A percentile compares a stretch with the other conserved stretches of the same genome.
Evolutionary conservation across 1,140 invertebrate genomes (phyloP).

Genomic region (Temnothorax longispinosus): DNA sequence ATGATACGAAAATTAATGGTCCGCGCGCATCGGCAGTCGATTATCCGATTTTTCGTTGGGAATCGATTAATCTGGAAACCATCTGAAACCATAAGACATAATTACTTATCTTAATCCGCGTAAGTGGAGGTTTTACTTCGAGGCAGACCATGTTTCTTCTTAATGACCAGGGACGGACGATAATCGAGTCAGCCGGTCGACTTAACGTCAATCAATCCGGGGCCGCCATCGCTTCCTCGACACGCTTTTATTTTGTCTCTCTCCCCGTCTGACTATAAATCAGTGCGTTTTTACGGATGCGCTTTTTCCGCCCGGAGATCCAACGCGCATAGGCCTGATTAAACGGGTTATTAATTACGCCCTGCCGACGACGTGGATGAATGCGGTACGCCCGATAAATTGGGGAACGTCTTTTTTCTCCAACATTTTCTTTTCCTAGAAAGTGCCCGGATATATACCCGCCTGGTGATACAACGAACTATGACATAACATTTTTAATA

Average conservation of each 20-base stretch:
- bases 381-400: constrained; percentile 77
- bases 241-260: constrained; percentile 56
- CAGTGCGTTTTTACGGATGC: constrained; percentile 77
- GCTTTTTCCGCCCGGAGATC: constrained; percentile 74
- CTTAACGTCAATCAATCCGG: constrained; percentile 80
- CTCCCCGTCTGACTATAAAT: constrained; percentile 79
- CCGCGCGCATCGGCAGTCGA: constrained; percentile 56
- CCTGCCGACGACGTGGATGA: constrained; percentile 78
- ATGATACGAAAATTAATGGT: constrained; percentile 66
- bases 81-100: constrained; percentile 53
- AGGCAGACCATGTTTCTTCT: constrained; percentile 71
- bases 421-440: constrained; percentile 63
- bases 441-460: background rate
- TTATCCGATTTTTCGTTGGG: constrained; percentile 63
- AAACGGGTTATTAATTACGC: constrained; percentile 83
- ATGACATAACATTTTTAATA: background rate
- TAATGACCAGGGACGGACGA: constrained; percentile 79
- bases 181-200: constrained; percentile 81
- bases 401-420: constrained; percentile 72
- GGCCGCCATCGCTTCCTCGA: constrained; percentile 48
- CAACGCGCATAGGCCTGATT: constrained; percentile 77
- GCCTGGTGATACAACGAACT: background rate
- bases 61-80: constrained; percentile 71
- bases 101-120: constrained; percentile 75
- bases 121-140: constrained; percentile 29